phyloP scores from a whole-genome alignment of 2,888 invertebrate species.

The Heteromyza rotundicornis region DNA sequence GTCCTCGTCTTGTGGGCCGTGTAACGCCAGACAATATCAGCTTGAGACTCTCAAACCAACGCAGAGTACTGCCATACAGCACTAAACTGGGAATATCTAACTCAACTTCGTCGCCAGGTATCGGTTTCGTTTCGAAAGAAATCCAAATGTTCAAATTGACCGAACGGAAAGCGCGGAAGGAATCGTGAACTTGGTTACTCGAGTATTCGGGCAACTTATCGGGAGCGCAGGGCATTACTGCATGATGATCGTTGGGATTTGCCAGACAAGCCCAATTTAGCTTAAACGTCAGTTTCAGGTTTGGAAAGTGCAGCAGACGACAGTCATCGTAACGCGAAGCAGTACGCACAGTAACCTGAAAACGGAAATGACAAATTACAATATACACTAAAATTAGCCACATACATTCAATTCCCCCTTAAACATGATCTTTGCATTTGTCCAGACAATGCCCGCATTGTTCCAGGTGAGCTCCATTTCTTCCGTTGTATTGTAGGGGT shows the following conservation, averaged over 20 bases:
- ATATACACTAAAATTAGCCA: no score
- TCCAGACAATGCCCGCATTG: slow-evolving; percentile 94
- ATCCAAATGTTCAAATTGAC: slow-evolving; percentile 81
- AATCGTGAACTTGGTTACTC: slow-evolving; percentile 94
- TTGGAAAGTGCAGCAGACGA: slow-evolving; percentile 88
- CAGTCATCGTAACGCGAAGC: slow-evolving; percentile 99
- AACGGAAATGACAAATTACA: not conserved
- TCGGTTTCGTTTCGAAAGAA: slow-evolving; percentile 77
- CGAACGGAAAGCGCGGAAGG: slow-evolving; percentile 92
- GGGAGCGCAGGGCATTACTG: slow-evolving; percentile 94
- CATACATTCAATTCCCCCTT: slow-evolving; percentile 90
- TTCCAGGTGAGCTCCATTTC: slow-evolving; percentile 98
- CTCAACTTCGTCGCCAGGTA: slow-evolving; percentile 64
- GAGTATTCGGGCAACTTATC: slow-evolving; percentile 96
- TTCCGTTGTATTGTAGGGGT: slow-evolving; percentile 98
- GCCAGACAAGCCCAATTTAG: slow-evolving; percentile 91
- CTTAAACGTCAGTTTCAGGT: slow-evolving; percentile 81
- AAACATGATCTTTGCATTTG: slow-evolving; percentile 88
- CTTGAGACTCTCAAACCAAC: slow-evolving; percentile 96
- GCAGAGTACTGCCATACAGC: slow-evolving; percentile 90
- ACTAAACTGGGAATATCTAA: slow-evolving; percentile 75
- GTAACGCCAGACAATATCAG: slow-evolving; percentile 91
- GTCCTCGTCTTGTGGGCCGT: slow-evolving; percentile 90
- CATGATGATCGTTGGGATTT: slow-evolving; percentile 95
- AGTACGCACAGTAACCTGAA: slow-evolving; percentile 79